Evolutionary conservation across 2,888 invertebrate genomes (phyloP).

Genomic region (Argynnis bischoffii): DNA sequence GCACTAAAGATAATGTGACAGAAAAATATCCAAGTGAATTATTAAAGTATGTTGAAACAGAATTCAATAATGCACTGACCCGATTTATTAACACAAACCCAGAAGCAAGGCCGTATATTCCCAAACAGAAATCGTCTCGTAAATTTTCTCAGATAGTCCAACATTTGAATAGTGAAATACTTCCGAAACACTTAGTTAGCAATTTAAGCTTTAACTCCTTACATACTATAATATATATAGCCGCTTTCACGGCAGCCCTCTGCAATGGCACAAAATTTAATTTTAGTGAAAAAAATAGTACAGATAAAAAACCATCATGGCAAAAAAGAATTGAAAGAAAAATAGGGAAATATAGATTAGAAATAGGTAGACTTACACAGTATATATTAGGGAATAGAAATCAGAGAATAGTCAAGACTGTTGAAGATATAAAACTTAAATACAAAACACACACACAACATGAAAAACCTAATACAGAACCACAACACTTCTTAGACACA

Average conservation of each 20-base stretch:
- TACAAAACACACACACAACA: constrained; percentile 18
- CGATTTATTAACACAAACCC: no score
- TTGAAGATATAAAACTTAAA: constrained; percentile 7
- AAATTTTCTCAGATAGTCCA: no score
- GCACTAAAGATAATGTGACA: no score
- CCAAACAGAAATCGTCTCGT: no score
- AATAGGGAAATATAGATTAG: constrained; percentile 20
- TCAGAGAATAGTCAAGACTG: neutral
- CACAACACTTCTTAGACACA: constrained; percentile 21
- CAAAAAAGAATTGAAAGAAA: constrained; percentile 27
- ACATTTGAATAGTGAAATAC: no score
- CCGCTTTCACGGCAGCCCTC: constrained; percentile 25
- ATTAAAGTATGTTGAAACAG: no score
- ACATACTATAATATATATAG: no score
- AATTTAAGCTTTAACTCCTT: no score
- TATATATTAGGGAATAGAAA: constrained; percentile 23
- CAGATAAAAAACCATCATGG: constrained; percentile 25
- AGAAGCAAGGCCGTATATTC: no score
- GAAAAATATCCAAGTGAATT: no score
- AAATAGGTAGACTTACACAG: constrained; percentile 25
- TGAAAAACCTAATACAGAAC: constrained; percentile 20
- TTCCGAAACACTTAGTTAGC: no score
- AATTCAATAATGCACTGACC: no score
- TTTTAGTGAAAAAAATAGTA: neutral
- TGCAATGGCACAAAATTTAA: constrained; percentile 21